Base-by-base conservation (phyloP, 1,140 invertebrate species). In the Reticulitermes speratus region DNA sequence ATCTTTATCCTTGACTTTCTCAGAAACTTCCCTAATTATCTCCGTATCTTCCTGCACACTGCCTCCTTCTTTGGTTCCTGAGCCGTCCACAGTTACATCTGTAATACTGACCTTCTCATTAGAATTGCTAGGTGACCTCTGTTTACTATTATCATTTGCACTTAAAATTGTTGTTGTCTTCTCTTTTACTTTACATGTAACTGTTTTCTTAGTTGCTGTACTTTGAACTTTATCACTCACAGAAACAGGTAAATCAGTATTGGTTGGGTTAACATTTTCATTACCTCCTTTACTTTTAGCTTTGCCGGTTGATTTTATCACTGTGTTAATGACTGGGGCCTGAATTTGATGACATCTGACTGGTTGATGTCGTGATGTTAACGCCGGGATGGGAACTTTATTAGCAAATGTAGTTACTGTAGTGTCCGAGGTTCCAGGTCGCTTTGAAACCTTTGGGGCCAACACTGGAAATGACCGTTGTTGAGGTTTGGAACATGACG, bases 401-500 rank as follows among this genome's bases (percentile, higher is more conserved):
- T 86, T 86, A 44, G 81, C 25, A 83, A 86, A 86, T 52, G 75
- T 86, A 45, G 75, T 86, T n/a, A n/a, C 81, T 12, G 86, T 84
- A 82, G 38, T 44, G 30, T 85, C 85, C 7, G 44, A 25, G 23
- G 16, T 30, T 59, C 25, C 45, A 45, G 44, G n/a, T n/a, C n/a
- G 21, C 45, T 84, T 84, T 45, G 45, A 84, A 45, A 45, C 38
- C 44, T 84, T 84, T n/a, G 83, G 83, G 9, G 55, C 44, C 32
- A 52, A 52, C 83, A 84, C 23, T 52, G 45, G 52, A 45, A 52
- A 84, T 32, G 30, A 84, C n/a, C 45, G 38, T 38, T 75, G 84
- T n/a, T 59, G 75, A 45, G 85, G 85, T 75, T 85, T 85, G 14
- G 38, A 45, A 52, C n/a, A n/a, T 59, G 44, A 52, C 12, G 44